Percentiles rank a stretch among this genome's conserved stretches.
Evolutionary conservation across 2,888 invertebrate genomes (phyloP).

Genomic region (Lysandra bellargus): DNA sequence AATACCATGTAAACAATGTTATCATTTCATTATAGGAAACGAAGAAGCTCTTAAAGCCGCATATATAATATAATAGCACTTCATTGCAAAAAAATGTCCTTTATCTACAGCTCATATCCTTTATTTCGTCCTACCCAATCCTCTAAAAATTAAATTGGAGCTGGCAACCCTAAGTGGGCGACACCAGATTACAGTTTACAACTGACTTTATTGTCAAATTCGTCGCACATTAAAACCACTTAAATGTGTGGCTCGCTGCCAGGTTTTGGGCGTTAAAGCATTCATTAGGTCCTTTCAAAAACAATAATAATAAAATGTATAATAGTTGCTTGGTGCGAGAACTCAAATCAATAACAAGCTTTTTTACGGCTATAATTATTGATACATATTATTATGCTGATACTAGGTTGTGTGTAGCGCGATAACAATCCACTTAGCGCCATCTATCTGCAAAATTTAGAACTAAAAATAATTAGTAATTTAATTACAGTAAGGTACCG

Average conservation of each 20-base stretch:
- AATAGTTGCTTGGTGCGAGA: background rate
- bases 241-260: slow-evolving; percentile 10
- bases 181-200: background rate
- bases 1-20: no score
- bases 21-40: no score
- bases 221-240: slow-evolving; percentile 9
- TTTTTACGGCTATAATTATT: background rate
- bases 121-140: no score
- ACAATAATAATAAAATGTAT: background rate
- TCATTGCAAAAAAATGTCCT: no score
- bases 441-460: background rate
- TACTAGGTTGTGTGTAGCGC: background rate
- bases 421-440: background rate
- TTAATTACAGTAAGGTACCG: background rate
- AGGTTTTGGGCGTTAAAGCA: background rate
- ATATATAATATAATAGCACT: no score
- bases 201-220: background rate
- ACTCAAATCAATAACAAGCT: background rate
- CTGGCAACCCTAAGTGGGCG: background rate
- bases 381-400: no score
- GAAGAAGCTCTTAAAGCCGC: no score
- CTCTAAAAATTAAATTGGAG: no score
- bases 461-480: background rate
- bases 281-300: background rate
- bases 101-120: no score